Percentiles rank a stretch among this genome's conserved stretches.
Conservation (phyloP, 2,113 vertebrate genomes). For the Brachyhypopomus gauderio region DNA sequence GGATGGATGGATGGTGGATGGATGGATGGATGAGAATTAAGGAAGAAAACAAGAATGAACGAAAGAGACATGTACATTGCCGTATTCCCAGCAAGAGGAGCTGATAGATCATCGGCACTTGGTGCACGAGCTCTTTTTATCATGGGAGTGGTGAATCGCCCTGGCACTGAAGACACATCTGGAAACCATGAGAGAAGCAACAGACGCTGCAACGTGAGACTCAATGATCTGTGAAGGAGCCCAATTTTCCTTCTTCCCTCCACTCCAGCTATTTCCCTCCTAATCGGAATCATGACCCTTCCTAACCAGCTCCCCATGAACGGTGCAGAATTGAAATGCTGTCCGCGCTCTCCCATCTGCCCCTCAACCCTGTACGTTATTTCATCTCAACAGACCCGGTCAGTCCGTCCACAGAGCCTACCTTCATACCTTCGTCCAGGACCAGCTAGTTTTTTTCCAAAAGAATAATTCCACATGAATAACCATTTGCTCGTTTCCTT, state of each 20-base stretch:
- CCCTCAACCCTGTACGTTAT: slow-evolving; percentile 30
- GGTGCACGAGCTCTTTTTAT: too few relatives aligned
- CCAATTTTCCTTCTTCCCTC: slow-evolving; percentile 66
- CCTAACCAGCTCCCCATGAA: slow-evolving; percentile 44
- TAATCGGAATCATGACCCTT: slow-evolving; percentile 45
- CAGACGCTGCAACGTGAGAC: slow-evolving; percentile 71
- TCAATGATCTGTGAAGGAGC: slow-evolving; percentile 81
- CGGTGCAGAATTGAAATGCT: slow-evolving; percentile 22
- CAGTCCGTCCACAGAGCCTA: slow-evolving; percentile 43
- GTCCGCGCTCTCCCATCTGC: too few relatives aligned
- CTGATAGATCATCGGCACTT: too few relatives aligned
- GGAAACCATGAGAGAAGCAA: slow-evolving; percentile 75
- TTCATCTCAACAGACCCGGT: slow-evolving; percentile 37
- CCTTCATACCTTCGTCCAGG: slow-evolving; percentile 25
- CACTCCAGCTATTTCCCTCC: slow-evolving; percentile 18
- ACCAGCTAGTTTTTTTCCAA: slow-evolving; percentile 48
- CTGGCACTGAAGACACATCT: slow-evolving; percentile 62
- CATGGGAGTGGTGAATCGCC: too few relatives aligned
- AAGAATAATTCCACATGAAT: slow-evolving; percentile 66
- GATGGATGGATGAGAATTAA: too few relatives aligned
- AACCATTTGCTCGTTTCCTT: slow-evolving; percentile 61
- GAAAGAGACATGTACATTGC: too few relatives aligned
- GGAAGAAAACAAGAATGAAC: too few relatives aligned
- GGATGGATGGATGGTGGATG: too few relatives aligned
- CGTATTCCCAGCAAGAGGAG: too few relatives aligned